These are phyloP conservation scores for Epizoanthus ramosus DNA, from an alignment of 92 coral and sea anemone genomes.

Conservation along the genomic window DNA sequence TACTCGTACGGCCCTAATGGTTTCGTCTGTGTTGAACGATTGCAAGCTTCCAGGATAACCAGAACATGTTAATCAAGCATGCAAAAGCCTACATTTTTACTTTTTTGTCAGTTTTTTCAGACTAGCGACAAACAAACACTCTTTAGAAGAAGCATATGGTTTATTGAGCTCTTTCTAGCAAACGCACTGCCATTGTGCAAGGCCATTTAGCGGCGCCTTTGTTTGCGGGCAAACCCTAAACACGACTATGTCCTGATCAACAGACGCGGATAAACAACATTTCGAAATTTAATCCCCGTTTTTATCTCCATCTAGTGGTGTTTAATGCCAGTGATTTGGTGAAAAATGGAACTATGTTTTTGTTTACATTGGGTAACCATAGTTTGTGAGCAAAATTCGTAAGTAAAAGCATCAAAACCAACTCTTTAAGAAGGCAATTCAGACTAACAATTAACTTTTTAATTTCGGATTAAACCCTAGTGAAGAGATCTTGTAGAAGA, in stretches of 20 bases:
- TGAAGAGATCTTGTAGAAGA: constrained; percentile 59
- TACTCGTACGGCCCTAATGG: not conserved
- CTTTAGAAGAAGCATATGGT: not conserved
- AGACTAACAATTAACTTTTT: constrained; percentile 65
- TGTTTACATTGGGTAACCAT: constrained; percentile 30
- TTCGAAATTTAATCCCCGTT: constrained; percentile 46
- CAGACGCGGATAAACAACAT: constrained; percentile 52
- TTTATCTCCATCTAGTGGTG: constrained; percentile 29
- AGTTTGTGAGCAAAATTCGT: constrained; percentile 29
- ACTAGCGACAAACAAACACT: not conserved
- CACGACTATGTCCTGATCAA: constrained; percentile 50
- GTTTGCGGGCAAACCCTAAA: constrained; percentile 49
- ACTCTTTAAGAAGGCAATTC: constrained; percentile 43
- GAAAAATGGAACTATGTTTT: constrained; percentile 56
- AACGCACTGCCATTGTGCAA: constrained; percentile 35
- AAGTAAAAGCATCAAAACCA: constrained; percentile 8
- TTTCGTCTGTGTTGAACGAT: not conserved
- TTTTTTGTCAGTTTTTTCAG: not conserved
- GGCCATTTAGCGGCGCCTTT: constrained; percentile 76
- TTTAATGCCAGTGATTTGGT: constrained; percentile 3
- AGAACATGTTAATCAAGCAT: not conserved
- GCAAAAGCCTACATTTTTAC: not conserved
- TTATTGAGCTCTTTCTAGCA: constrained; percentile 5
- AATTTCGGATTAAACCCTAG: constrained; percentile 50
- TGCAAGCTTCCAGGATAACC: not conserved